Evolutionary conservation across 2,888 invertebrate genomes (phyloP).

Genomic region (Junonia oenone): DNA sequence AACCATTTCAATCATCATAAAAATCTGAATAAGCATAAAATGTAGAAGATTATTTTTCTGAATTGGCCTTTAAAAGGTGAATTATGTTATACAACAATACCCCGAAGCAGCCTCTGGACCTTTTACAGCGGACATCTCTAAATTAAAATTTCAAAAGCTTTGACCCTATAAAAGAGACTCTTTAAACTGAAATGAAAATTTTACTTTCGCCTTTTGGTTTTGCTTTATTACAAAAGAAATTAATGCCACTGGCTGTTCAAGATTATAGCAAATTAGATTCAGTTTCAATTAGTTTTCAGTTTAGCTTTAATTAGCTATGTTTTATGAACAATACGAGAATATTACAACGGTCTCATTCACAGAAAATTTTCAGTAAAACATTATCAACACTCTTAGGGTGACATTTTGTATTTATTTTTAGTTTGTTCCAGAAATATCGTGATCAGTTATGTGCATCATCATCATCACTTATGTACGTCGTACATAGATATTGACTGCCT

Average conservation of each 20-base stretch:
- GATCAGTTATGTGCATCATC: no score
- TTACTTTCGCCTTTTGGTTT: background rate
- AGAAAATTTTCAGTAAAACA: no score
- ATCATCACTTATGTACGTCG: no score
- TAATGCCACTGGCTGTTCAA: background rate
- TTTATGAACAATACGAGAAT: no score
- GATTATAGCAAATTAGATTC: background rate
- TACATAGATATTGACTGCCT: no score
- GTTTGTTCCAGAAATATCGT: no score
- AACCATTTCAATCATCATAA: background rate
- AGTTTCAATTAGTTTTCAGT: no score
- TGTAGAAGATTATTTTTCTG: background rate
- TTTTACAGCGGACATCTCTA: slow-evolving; percentile 1
- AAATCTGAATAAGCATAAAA: background rate
- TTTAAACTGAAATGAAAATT: slow-evolving; percentile 1
- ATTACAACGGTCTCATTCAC: no score
- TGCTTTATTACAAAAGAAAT: background rate
- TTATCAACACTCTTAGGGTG: no score
- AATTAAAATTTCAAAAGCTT: slow-evolving; percentile 4
- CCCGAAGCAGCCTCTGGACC: background rate
- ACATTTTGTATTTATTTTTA: no score
- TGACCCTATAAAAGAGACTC: background rate
- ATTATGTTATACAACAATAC: background rate
- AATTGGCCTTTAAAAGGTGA: background rate
- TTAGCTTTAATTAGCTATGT: no score